Evolutionary conservation across 2,797 vertebrate genomes (phyloP).

Genomic region (Phoeniculus purpureus): DNA sequence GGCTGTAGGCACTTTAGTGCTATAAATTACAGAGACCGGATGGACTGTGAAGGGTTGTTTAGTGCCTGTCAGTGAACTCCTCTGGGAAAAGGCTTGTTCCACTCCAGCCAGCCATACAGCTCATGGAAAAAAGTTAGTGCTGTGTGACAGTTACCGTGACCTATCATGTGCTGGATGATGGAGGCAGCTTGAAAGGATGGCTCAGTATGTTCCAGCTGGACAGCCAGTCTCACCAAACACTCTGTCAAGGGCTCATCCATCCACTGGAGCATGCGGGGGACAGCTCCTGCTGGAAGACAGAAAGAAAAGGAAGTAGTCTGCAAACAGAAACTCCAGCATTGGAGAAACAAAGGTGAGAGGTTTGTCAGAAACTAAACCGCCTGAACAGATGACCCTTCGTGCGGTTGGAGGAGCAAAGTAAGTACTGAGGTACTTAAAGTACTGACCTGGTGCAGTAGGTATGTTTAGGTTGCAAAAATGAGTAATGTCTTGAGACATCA

Average conservation of each 20-base stretch:
- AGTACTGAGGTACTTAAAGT: background rate
- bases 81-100: background rate
- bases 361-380: background rate
- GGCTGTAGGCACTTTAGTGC: background rate
- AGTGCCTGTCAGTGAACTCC: background rate
- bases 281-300: constrained; percentile 53
- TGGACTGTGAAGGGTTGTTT: background rate
- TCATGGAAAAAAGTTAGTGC: background rate
- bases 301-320: background rate
- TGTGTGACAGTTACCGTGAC: constrained; percentile 55
- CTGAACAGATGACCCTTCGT: background rate
- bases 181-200: constrained; percentile 70
- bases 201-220: constrained; percentile 54
- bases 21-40: background rate
- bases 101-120: background rate
- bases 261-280: constrained; percentile 29
- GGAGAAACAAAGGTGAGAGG: background rate
- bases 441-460: background rate
- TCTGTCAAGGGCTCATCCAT: constrained; percentile 60
- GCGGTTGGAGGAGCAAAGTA: background rate
- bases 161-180: constrained; percentile 52
- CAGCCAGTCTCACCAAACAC: constrained; percentile 67
- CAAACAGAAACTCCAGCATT: background rate
- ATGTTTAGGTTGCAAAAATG: background rate
- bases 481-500: background rate